A percentile compares a stretch with the other conserved stretches of the same genome.
Evolutionary conservation across 2,888 invertebrate species (phyloP).

Genomic region (Poecilus cupreus): DNA sequence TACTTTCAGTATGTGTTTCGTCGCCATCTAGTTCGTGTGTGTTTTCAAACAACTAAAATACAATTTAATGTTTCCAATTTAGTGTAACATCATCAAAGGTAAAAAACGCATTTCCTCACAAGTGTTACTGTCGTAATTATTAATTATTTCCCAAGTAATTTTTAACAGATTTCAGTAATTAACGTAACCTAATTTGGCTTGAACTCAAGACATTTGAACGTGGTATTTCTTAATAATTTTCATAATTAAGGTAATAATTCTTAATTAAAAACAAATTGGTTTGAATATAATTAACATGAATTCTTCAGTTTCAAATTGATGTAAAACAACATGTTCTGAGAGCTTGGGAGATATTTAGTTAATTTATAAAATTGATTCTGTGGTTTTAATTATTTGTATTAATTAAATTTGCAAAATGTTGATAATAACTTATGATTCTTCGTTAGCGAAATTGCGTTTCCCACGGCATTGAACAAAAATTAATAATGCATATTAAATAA

Average conservation of each 20-base stretch:
- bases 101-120: not conserved
- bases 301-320: conserved; percentile 24
- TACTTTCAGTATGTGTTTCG: not conserved
- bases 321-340: not conserved
- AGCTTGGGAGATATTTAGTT: not conserved
- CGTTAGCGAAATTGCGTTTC: too few species aligned
- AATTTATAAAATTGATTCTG: not conserved
- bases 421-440: not conserved
- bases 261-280: conserved; percentile 40
- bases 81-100: not conserved
- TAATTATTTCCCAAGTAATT: not conserved
- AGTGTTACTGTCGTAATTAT: not conserved
- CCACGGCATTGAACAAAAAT: too few species aligned
- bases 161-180: conserved; percentile 28
- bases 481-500: too few species aligned
- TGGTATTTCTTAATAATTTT: not conserved
- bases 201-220: not conserved
- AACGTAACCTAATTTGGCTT: not conserved
- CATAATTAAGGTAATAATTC: conserved; percentile 42
- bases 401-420: not conserved
- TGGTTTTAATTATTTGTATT: not conserved
- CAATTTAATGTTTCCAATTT: not conserved
- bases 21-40: not conserved
- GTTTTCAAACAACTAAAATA: not conserved
- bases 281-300: conserved; percentile 34